Evolutionary conservation across 2,113 vertebrate species (phyloP).

Genomic region (Nesoenas mayeri): DNA sequence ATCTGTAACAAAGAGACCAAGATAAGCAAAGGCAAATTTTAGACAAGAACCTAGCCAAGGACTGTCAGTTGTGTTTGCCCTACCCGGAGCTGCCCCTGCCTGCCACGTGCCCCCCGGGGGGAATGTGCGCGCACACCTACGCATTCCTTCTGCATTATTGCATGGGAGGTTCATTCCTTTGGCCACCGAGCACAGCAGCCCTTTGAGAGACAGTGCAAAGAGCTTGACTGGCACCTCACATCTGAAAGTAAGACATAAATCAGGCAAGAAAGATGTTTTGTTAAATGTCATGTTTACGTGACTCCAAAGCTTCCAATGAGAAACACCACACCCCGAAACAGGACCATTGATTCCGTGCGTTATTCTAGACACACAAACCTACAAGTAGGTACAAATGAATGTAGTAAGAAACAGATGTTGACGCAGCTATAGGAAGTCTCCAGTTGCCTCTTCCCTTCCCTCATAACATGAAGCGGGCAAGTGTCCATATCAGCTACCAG

Average conservation of each 20-base stretch:
- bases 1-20: background rate
- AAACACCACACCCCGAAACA: background rate
- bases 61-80: background rate
- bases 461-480: background rate
- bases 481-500: background rate
- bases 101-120: background rate
- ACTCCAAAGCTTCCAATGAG: background rate
- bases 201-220: background rate
- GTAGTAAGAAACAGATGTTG: background rate
- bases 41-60: background rate
- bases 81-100: slow-evolving; percentile 5
- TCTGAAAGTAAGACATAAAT: background rate
- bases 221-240: background rate
- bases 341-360: background rate
- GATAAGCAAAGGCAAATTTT: background rate
- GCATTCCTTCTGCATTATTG: slow-evolving; percentile 31
- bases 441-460: background rate
- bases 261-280: background rate
- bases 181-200: background rate
- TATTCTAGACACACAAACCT: background rate
- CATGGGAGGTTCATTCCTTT: background rate
- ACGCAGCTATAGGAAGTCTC: background rate
- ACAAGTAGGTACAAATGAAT: background rate
- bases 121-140: background rate
- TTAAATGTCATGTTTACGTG: background rate